phyloP scores from a whole-genome alignment of 1,140 invertebrate genomes.

The Neomicropteryx cornuta region DNA sequence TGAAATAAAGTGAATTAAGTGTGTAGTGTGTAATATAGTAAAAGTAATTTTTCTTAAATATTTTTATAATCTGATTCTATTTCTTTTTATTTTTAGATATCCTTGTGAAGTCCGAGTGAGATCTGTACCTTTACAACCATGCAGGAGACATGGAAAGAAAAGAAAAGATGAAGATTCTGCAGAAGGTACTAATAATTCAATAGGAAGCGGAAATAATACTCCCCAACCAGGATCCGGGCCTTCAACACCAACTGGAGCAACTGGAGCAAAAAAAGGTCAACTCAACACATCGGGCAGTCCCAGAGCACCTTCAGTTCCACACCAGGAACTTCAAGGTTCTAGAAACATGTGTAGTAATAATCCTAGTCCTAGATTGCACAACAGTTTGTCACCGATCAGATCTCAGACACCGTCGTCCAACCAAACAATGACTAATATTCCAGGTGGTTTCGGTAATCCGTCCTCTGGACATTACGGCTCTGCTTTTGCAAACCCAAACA shows the following conservation, averaged over 20 bases:
- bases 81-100: constrained; percentile 42
- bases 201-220: constrained; percentile 18
- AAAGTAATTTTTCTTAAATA: constrained; percentile 5
- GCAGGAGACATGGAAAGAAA: constrained; percentile 66
- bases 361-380: constrained; percentile 31
- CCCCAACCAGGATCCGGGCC: constrained; percentile 20
- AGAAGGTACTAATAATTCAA: constrained; percentile 25
- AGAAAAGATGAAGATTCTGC: constrained; percentile 57
- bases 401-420: constrained; percentile 29
- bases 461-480: constrained; percentile 33
- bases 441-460: constrained; percentile 26
- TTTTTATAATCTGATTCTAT: constrained; percentile 9
- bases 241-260: constrained; percentile 20
- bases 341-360: constrained; percentile 33
- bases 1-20: no score
- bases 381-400: constrained; percentile 29
- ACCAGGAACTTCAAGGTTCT: constrained; percentile 27
- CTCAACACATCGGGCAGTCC: constrained; percentile 23
- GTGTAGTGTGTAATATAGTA: no score
- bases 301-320: constrained; percentile 31
- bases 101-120: constrained; percentile 77
- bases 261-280: constrained; percentile 16
- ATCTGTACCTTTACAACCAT: constrained; percentile 72
- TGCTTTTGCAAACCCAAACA: constrained; percentile 37
- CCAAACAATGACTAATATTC: constrained; percentile 21